phyloP scores from a whole-genome alignment of 2,797 vertebrate genomes.

The Allobates femoralis region DNA sequence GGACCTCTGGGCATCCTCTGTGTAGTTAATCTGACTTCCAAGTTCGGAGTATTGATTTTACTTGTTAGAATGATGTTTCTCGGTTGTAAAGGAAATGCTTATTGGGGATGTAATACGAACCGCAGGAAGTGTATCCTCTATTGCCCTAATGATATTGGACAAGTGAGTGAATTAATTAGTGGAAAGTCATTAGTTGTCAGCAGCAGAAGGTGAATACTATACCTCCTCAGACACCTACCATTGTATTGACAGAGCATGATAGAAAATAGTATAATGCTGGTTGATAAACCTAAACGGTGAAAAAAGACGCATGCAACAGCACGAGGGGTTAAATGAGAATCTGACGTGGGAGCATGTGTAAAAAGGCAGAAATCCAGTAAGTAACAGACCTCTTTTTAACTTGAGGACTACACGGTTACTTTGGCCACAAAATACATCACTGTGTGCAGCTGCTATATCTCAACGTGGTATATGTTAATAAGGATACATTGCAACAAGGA shows the following conservation, averaged over 20 bases:
- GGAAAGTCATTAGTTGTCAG: neutral
- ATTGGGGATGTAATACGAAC: slow-evolving; percentile 31
- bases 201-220: neutral
- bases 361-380: neutral
- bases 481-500: no score
- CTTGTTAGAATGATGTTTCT: slow-evolving; percentile 49
- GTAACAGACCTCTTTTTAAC: neutral
- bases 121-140: slow-evolving; percentile 24
- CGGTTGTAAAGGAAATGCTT: slow-evolving; percentile 12
- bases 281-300: neutral
- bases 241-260: neutral
- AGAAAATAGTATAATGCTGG: neutral
- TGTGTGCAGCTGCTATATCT: no score
- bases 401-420: no score
- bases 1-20: slow-evolving; percentile 38
- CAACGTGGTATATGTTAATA: no score
- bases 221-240: neutral
- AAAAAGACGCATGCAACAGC: neutral
- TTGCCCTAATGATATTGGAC: neutral
- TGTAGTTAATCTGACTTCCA: slow-evolving; percentile 38
- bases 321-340: neutral
- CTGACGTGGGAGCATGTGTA: neutral
- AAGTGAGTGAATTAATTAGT: slow-evolving; percentile 1
- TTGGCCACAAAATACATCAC: no score
- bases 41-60: slow-evolving; percentile 50